Conservation (phyloP, 2,888 invertebrate species). For the Andrena chrysosceles region DNA sequence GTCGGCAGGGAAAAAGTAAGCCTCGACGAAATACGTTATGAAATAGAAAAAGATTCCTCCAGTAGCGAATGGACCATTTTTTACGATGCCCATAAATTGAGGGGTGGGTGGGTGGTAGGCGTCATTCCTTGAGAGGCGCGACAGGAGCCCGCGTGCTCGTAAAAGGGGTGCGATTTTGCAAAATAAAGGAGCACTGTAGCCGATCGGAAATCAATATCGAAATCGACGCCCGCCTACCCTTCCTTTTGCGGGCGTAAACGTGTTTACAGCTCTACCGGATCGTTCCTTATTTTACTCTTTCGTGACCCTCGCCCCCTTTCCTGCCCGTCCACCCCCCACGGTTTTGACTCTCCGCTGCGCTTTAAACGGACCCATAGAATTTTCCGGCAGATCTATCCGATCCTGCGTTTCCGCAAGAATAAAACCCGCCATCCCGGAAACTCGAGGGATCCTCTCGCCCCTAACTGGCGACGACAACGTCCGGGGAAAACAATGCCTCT, state of each 20-base stretch:
- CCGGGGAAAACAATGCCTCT: slow-evolving; percentile 30
- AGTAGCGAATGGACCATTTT: slow-evolving; percentile 53
- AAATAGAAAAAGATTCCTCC: slow-evolving; percentile 46
- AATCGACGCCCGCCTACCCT: neutral
- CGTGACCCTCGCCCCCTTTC: neutral
- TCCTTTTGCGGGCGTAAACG: slow-evolving; percentile 55
- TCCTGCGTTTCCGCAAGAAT: slow-evolving; percentile 32
- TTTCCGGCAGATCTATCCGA: slow-evolving; percentile 47
- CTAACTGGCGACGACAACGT: slow-evolving; percentile 28
- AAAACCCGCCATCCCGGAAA: slow-evolving; percentile 39
- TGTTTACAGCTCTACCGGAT: slow-evolving; percentile 54
- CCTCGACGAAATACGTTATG: slow-evolving; percentile 39
- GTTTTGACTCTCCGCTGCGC: slow-evolving; percentile 26
- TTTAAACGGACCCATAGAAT: slow-evolving; percentile 50
- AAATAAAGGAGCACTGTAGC: slow-evolving; percentile 61
- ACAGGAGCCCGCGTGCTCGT: slow-evolving; percentile 27
- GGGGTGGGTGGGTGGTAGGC: neutral
- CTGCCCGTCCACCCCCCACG: neutral
- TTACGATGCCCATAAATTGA: slow-evolving; percentile 63
- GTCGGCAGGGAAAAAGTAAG: slow-evolving; percentile 8
- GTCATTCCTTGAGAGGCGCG: slow-evolving; percentile 45
- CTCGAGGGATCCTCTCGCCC: slow-evolving; percentile 9
- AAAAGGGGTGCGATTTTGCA: slow-evolving; percentile 59
- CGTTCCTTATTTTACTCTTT: slow-evolving; percentile 53
- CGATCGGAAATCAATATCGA: slow-evolving; percentile 68